Evolutionary conservation across 2,797 vertebrate genomes (phyloP).

Genomic region (Rousettus madagascariensis): DNA sequence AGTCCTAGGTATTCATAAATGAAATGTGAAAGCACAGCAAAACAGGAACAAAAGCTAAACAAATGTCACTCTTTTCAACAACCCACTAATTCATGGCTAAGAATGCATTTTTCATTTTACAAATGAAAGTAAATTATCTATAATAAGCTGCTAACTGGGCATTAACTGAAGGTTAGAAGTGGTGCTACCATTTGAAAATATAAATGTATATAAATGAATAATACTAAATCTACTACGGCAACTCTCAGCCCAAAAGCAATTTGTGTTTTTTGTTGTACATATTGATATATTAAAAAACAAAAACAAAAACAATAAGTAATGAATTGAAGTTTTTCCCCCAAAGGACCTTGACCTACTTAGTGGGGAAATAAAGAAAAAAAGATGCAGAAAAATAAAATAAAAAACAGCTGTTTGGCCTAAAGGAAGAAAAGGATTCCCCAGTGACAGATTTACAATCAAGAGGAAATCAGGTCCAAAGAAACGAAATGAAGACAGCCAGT

Average conservation of each 20-base stretch:
- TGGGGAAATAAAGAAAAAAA: background rate
- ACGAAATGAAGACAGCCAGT: constrained; percentile 73
- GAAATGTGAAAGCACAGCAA: background rate
- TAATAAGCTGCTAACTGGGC: background rate
- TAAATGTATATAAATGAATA: background rate
- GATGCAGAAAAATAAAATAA: constrained; percentile 74
- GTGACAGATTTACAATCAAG: constrained; percentile 83
- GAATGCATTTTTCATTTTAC: background rate
- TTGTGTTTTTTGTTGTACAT: constrained; percentile 50
- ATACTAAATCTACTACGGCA: background rate
- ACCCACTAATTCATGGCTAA: background rate
- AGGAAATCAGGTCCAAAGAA: constrained; percentile 82
- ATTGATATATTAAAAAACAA: constrained; percentile 26
- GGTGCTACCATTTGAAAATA: background rate
- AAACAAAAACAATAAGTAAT: constrained; percentile 57
- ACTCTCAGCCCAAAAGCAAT: constrained; percentile 11
- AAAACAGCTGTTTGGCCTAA: constrained; percentile 84
- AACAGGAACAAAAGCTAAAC: background rate
- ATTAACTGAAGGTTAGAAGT: background rate
- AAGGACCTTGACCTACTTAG: constrained; percentile 72
- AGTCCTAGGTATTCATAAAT: background rate
- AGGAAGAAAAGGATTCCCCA: constrained; percentile 79
- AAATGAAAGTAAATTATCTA: background rate
- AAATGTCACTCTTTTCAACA: background rate
- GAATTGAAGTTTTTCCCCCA: constrained; percentile 64